Base-by-base conservation (phyloP, 2,888 invertebrate genomes). In the Portevinia maculata region DNA sequence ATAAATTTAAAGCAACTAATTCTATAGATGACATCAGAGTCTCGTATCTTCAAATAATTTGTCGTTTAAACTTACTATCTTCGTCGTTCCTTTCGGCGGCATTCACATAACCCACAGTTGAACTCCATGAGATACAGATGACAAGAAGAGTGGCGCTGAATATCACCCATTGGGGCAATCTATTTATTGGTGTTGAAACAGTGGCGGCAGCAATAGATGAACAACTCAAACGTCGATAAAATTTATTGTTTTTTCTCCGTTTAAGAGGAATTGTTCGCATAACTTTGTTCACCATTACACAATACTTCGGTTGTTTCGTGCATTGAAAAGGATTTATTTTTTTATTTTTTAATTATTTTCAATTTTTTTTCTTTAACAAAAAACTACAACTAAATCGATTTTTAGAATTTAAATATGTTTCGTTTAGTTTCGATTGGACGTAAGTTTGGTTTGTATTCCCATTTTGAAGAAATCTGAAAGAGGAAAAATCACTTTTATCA, bases 201-300 rank as follows among this genome's bases (percentile, higher is more conserved):
- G 64, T 57, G 39, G 46, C 28, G 60, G 50, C 60, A 44, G 64
- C 39, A 71, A 60, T 28, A 60, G 48, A 28, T 76, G 81, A 64
- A 70, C 81, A 70, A 37, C 52, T 53, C 30, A 50, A 39, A 62
- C 52, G 34, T 11, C 44, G 67, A 75, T 57, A 55, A 9, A 19
- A 46, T 55, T 39, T 60, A 70, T 52, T 75, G 64, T 81, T 76
- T 71, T 59, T 71, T 76, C 76, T 81, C 81, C 81, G 59, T 60
- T 70, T 76, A 76, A 81, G 70, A 76, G 81, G 76, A 70, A 76
- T 65, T 64, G 64, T 76, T 76, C 37, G 81, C 81, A 76, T 65
- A 50, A 57, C 64, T 81, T 81, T 76, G 76, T 81, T 71, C 81
- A 81, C 81, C 81, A 81, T 81, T 65, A 81, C 81, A 81, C 81